Evolutionary conservation across 2,888 invertebrate species (phyloP).

Genomic region (Fragum sueziense): DNA sequence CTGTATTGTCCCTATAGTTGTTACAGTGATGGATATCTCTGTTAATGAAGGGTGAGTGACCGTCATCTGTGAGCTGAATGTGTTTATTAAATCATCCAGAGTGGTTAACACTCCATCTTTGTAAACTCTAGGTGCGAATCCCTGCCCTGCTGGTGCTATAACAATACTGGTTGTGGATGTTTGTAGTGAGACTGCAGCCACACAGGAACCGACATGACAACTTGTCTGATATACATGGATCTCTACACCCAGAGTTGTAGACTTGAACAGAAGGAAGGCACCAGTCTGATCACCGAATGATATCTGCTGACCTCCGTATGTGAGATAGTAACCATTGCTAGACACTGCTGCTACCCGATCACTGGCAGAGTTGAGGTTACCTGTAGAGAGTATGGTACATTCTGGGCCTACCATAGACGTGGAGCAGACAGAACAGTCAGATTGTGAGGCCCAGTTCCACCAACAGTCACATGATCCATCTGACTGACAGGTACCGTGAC

Average conservation of each 20-base stretch:
- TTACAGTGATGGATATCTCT: constrained; percentile 50
- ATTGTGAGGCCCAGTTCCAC: constrained; percentile 67
- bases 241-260: constrained; percentile 41
- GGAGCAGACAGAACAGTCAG: constrained; percentile 60
- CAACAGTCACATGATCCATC: constrained; percentile 66
- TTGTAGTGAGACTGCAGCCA: constrained; percentile 62
- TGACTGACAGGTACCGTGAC: constrained; percentile 63
- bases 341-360: constrained; percentile 61
- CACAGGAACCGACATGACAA: constrained; percentile 67
- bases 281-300: constrained; percentile 57
- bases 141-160: constrained; percentile 58
- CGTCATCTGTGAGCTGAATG: constrained; percentile 38
- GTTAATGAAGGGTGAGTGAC: constrained; percentile 45
- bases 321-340: constrained; percentile 62
- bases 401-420: constrained; percentile 62
- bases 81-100: constrained; percentile 25
- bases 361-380: constrained; percentile 41
- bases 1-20: constrained; percentile 40
- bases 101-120: constrained; percentile 38
- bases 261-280: constrained; percentile 52
- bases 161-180: constrained; percentile 48
- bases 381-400: constrained; percentile 58
- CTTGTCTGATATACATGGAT: constrained; percentile 65
- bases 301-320: constrained; percentile 65
- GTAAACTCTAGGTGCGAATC: constrained; percentile 56